Percentiles rank a stretch among this genome's conserved stretches.
Evolutionary conservation across 2,113 vertebrate species (phyloP).

Genomic region (Passer domesticus): DNA sequence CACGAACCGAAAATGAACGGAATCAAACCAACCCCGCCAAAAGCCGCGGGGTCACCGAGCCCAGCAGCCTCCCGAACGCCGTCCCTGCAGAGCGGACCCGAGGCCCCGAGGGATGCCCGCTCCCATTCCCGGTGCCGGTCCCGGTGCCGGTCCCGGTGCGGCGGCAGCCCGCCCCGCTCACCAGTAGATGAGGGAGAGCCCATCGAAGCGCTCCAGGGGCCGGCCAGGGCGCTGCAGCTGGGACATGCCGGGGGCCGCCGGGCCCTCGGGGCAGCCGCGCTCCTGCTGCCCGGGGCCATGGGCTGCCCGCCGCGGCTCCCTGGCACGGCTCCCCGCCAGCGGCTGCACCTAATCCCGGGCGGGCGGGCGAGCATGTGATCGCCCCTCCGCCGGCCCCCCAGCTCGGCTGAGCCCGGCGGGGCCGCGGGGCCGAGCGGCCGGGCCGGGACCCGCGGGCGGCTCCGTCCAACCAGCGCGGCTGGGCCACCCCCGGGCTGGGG

Average conservation of each 20-base stretch:
- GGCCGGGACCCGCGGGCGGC: rapidly evolving
- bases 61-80: rapidly evolving
- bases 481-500: rapidly evolving
- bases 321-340: neutral
- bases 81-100: rapidly evolving
- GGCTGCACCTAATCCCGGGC: slow-evolving; percentile 11
- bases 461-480: neutral
- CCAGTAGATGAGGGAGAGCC: slow-evolving; percentile 89
- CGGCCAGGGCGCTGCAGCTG: slow-evolving; percentile 75
- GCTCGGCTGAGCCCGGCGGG: neutral
- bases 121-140: neutral
- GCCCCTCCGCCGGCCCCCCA: neutral
- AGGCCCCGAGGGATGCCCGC: rapidly evolving
- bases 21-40: rapidly evolving
- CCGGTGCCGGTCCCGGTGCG: rapidly evolving
- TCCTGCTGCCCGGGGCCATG: neutral
- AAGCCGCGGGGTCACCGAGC: rapidly evolving
- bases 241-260: slow-evolving; percentile 68
- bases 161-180: slow-evolving; percentile 42
- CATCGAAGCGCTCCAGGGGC: slow-evolving; percentile 81
- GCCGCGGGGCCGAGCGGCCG: neutral
- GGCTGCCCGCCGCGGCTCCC: neutral
- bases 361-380: neutral
- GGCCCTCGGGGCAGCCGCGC: neutral
- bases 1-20: rapidly evolving